Evolutionary conservation across 2,888 invertebrate species (phyloP).

Genomic region (Diplolepis rosae): DNA sequence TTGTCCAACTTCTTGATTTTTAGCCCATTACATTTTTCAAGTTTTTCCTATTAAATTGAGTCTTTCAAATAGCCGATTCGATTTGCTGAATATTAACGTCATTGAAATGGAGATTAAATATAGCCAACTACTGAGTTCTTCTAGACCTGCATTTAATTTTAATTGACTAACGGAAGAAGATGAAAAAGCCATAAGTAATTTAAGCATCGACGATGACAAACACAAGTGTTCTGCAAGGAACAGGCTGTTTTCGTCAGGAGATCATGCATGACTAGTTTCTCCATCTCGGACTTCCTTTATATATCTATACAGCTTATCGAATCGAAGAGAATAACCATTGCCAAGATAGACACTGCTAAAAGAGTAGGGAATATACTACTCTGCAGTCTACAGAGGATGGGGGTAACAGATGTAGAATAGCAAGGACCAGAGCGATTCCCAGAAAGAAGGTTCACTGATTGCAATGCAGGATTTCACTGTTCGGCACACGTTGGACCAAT

Average conservation of each 20-base stretch:
- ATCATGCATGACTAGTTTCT: slow-evolving; percentile 49
- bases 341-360: slow-evolving; percentile 14
- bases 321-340: slow-evolving; percentile 53
- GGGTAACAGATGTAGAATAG: slow-evolving; percentile 17
- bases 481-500: slow-evolving; percentile 14
- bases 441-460: slow-evolving; percentile 12
- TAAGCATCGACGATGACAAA: not conserved
- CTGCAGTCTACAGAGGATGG: slow-evolving; percentile 9
- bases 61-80: too few relatives aligned
- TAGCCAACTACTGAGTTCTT: not conserved
- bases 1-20: too few relatives aligned
- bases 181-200: slow-evolving; percentile 1
- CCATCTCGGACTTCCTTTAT: slow-evolving; percentile 48
- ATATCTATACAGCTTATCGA: slow-evolving; percentile 56
- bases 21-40: not conserved
- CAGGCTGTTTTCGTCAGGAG: slow-evolving; percentile 20
- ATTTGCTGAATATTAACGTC: not conserved
- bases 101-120: not conserved
- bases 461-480: slow-evolving; percentile 27
- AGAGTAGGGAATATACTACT: slow-evolving; percentile 14
- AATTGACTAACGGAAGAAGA: not conserved
- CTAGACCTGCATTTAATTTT: not conserved
- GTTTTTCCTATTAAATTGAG: too few relatives aligned
- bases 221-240: not conserved
- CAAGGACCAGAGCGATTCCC: slow-evolving; percentile 3